Evolutionary conservation across 37 sponge, comb jelly and placozoan species (phyloP).

Genomic region (Dysidea cf. avara): DNA sequence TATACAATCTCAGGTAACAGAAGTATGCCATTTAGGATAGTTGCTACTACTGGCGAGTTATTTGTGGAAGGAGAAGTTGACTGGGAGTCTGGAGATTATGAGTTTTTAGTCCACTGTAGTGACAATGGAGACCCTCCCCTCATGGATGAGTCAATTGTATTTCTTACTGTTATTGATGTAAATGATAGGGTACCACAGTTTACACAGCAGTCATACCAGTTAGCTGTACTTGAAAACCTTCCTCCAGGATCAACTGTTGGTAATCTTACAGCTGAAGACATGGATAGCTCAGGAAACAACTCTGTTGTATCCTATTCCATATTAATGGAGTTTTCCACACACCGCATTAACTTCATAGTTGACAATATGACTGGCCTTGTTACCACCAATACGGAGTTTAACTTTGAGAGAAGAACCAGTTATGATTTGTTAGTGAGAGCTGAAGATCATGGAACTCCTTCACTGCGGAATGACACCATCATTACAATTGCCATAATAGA

Average conservation of each 20-base stretch:
- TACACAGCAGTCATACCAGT: constrained; percentile 15
- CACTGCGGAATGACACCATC: constrained; percentile 37
- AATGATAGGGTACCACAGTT: constrained; percentile 72
- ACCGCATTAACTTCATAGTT: constrained; percentile 47
- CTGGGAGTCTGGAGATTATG: constrained; percentile 45
- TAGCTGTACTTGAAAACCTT: constrained; percentile 44
- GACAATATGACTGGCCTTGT: constrained; percentile 40
- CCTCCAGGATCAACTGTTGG: constrained; percentile 39
- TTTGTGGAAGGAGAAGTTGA: constrained; percentile 46
- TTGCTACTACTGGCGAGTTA: constrained; percentile 36
- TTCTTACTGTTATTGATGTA: constrained; percentile 44
- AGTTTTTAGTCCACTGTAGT: constrained; percentile 28
- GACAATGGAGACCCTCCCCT: constrained; percentile 45
- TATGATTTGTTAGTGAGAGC: constrained; percentile 57
- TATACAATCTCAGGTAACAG: constrained; percentile 42
- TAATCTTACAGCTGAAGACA: constrained; percentile 28
- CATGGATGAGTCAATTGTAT: constrained; percentile 23
- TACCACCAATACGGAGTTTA: constrained; percentile 25
- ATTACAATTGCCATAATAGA: constrained; percentile 45
- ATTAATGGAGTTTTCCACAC: constrained; percentile 28
- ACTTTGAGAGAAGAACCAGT: constrained; percentile 36
- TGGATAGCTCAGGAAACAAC: constrained; percentile 56
- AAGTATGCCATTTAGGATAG: constrained; percentile 25
- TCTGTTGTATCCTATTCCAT: constrained; percentile 46
- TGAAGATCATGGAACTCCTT: constrained; percentile 48